Base-by-base conservation (phyloP, 1,140 invertebrate genomes). In the Lerema accius region DNA sequence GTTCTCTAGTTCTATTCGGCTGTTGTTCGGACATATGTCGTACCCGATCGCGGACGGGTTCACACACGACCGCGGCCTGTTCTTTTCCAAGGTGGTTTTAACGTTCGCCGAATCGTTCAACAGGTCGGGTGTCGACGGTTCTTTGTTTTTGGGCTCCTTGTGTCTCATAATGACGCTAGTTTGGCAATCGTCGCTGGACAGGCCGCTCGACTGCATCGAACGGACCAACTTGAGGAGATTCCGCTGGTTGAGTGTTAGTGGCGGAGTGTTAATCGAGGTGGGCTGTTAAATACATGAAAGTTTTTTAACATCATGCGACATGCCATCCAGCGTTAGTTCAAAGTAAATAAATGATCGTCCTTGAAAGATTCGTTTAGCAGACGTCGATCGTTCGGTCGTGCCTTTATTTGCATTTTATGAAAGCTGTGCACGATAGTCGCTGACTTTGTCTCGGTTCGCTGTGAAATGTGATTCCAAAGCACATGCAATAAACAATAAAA, bases 51-150 rank as follows among this genome's bases (percentile, higher is more conserved):
- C 69, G 37, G 82, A 84, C 59, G 90, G 91, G 71, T 94, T 93
- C 4, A 95, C 92, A 73, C 94, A 95, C 0, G 95, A 95, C 32
- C 94, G 90, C 0, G 94, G 95, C 61, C 95, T 91, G 50, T 92
- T 87, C 78, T 94, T 94, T 59, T 92, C 92, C 10, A 82, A 65
- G 32, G 79, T 80, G 0, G 84, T 86, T 83, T 88, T 91, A 15
- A 90, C 80, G 56, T 92, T 91, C 3, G 88, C 91, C 7, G 92
- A 93, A 58, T 92, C 91, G 65, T 92, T 92, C 9, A 93, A 72
- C 14, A 92, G 76, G 76, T 93, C 92, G 26, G 92, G 92, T 7
- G 91, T 89, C 2, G 86, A 91, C 7, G 89, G 90, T 62, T 92
- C 91, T 65, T 79, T 84, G 64, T 80, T 86, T 78, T 76, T 85